These are phyloP conservation scores for Papilio dardanus DNA, from an alignment of 1,140 invertebrate species.

Conservation along the genomic window DNA sequence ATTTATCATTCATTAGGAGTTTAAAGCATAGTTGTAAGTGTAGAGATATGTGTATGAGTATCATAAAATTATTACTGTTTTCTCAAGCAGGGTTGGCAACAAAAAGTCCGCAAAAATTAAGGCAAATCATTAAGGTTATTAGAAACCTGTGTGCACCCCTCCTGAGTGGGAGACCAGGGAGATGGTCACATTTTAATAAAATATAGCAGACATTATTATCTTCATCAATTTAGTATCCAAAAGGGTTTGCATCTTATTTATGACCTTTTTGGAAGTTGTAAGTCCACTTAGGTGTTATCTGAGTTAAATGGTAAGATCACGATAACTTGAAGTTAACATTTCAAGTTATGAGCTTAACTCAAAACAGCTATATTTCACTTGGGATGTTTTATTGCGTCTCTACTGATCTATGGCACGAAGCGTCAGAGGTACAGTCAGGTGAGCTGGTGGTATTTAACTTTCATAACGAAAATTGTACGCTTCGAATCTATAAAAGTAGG, in stretches of 20 bases:
- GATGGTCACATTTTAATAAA: background rate
- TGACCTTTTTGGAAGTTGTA: background rate
- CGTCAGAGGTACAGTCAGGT: background rate
- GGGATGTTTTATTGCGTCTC: background rate
- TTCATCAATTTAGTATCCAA: background rate
- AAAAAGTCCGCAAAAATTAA: too few relatives aligned
- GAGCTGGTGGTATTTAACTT: background rate
- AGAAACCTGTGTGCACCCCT: too few relatives aligned
- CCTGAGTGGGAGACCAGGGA: too few relatives aligned
- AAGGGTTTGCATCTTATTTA: background rate
- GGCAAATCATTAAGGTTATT: too few relatives aligned
- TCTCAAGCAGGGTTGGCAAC: too few relatives aligned
- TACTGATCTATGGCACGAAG: background rate
- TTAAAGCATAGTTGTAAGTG: too few relatives aligned
- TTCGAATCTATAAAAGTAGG: background rate
- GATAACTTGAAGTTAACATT: conserved; percentile 17
- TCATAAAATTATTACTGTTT: too few relatives aligned
- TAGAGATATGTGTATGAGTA: too few relatives aligned
- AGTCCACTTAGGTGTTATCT: conserved; percentile 19
- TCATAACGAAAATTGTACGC: background rate
- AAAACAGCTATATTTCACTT: conserved; percentile 10
- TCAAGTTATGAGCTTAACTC: conserved; percentile 15
- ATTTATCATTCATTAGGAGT: too few relatives aligned
- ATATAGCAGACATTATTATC: background rate
- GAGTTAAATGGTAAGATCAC: background rate